These are phyloP conservation scores for Antheraea pernyi DNA, from an alignment of 1,140 invertebrate species.

Conservation along the genomic window DNA sequence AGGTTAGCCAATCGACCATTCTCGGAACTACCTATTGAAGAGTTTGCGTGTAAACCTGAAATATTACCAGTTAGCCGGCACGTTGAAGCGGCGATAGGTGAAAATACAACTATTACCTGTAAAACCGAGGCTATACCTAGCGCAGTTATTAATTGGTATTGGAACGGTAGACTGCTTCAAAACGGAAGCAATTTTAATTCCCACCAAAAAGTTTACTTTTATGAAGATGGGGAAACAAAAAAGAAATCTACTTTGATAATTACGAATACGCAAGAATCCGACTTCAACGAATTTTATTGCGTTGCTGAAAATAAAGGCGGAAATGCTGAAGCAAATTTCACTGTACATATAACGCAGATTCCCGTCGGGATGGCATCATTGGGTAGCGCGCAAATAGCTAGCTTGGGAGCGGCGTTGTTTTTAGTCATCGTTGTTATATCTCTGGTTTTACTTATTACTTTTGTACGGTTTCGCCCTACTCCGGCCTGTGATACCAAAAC, in stretches of 20 bases:
- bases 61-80: conserved; percentile 87
- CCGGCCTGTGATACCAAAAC: conserved; percentile 87
- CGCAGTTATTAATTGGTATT: conserved; percentile 92
- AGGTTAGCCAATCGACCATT: conserved; percentile 85
- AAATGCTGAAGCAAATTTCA: conserved; percentile 94
- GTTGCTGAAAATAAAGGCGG: conserved; percentile 95
- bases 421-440: conserved; percentile 89
- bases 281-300: conserved; percentile 94
- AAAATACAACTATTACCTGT: conserved; percentile 92
- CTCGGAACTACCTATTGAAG: conserved; percentile 87
- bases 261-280: conserved; percentile 92
- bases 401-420: conserved; percentile 89
- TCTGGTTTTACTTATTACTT: conserved; percentile 85
- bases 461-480: conserved; percentile 85
- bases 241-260: conserved; percentile 90
- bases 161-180: conserved; percentile 88
- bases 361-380: conserved; percentile 89
- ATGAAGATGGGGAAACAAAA: conserved; percentile 86
- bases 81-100: conserved; percentile 88
- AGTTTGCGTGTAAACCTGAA: conserved; percentile 93
- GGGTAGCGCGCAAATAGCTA: conserved; percentile 91
- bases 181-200: conserved; percentile 90
- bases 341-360: conserved; percentile 88
- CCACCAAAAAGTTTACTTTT: conserved; percentile 90
- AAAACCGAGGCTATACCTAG: conserved; percentile 88